Conservation (phyloP, 2,797 vertebrate genomes). For the Danio aesculapii region DNA sequence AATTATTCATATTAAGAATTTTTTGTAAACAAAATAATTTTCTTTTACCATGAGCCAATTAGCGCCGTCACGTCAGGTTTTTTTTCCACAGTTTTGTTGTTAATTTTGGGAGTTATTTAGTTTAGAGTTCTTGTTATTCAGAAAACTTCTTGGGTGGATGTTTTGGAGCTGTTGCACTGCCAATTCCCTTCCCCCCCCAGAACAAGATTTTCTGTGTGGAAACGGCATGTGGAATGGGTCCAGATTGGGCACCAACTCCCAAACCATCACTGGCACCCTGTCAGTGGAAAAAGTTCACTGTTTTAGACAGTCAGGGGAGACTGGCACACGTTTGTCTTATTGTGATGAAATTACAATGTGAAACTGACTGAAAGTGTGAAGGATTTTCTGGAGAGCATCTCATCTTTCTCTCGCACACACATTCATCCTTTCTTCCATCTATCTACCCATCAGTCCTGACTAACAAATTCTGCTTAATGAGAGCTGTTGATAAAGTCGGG, state of each 20-base stretch:
- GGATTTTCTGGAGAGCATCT: conserved; percentile 18
- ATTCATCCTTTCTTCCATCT: conserved; percentile 9
- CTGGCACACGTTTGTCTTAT: conserved; percentile 16
- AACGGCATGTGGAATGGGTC: conserved; percentile 12
- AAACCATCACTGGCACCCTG: conserved; percentile 21
- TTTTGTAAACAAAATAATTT: neutral
- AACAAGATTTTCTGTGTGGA: conserved; percentile 15
- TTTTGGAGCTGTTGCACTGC: conserved; percentile 7
- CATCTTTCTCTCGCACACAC: neutral
- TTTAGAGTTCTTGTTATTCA: neutral
- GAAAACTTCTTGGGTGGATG: conserved; percentile 6
- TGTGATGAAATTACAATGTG: conserved; percentile 38
- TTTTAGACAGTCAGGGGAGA: conserved; percentile 22
- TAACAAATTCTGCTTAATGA: conserved; percentile 57
- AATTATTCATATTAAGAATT: neutral
- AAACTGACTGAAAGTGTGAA: conserved; percentile 29
- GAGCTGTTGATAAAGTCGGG: conserved; percentile 44
- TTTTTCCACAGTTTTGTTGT: neutral
- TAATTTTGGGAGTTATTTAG: neutral
- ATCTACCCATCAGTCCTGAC: conserved; percentile 49
- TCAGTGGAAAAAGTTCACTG: conserved; percentile 16
- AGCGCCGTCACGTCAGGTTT: neutral
- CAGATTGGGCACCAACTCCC: conserved; percentile 27
- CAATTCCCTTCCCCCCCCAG: neutral
- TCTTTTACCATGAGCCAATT: neutral